Base-by-base conservation (phyloP, 2,113 vertebrate genomes). In the Cheirogaleus medius region DNA sequence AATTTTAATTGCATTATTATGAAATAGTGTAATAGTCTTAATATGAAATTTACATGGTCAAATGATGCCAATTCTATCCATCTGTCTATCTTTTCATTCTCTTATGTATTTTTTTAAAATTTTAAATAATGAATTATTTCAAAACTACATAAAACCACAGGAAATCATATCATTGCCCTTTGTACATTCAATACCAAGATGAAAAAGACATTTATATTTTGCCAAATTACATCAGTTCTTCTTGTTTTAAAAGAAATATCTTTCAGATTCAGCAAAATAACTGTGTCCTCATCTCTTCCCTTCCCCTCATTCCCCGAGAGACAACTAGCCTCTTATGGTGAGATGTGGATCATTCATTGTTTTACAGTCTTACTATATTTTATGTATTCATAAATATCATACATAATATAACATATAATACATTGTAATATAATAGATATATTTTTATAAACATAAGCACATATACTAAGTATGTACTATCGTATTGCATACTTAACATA, bases 1-100 rank as follows among this genome's bases (percentile, higher is more conserved):
- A 56, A 91, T 89, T 92, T 94, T 91, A 96, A 94, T 94, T 89
- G 44, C 32, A 44, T 68, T 82, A 82, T 25, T 89, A 18, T 91
- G 29, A 93, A 90, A 85, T 34, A 49, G 21, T 66, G 47, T 18
- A 73, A 54, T 29, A 93, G 27, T 54, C 29, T 94, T 94, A 81
- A 66, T 90, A 91, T 56, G 94, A 89, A 76, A 88, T 91, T 77
- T 66, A 90, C 21, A 60, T 81, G 85, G 66, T 66, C 56, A 32
- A 39, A 88, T 25, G 54, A 74, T 85, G 88, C 58, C 77, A 83
- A 47, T 82, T 89, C n/a, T 14, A 78, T 60, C 37, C 34, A 77
- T 25, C 6, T 49, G 18, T 15, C 52, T 91, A 71, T 4, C n/a
- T 97, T 78, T 44, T 86, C 23, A 78, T 88, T 82, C 20, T 74